Conservation (phyloP, 2,888 invertebrate genomes). For the Protodeltote pygarga region DNA sequence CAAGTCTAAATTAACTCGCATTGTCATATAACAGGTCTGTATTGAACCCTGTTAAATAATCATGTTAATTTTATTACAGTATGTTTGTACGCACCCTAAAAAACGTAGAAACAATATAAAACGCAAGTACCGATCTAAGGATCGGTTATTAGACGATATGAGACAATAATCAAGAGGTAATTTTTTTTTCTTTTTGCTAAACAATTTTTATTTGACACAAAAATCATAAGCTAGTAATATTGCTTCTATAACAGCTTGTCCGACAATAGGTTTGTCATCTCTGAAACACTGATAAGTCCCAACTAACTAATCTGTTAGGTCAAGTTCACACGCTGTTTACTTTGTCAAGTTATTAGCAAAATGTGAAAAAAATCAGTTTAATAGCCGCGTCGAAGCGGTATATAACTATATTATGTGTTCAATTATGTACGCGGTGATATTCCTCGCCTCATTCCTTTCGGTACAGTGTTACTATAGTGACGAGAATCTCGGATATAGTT, state of each 20-base stretch:
- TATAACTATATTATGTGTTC: constrained; percentile 51
- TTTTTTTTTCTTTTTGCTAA: too few species aligned
- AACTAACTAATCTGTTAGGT: constrained; percentile 75
- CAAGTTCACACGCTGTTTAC: constrained; percentile 80
- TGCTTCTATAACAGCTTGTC: neutral
- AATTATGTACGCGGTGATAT: constrained; percentile 57
- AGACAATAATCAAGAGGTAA: too few species aligned
- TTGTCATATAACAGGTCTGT: too few species aligned
- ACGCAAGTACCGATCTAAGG: too few species aligned
- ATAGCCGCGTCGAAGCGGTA: constrained; percentile 59
- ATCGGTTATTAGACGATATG: too few species aligned
- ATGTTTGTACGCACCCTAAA: too few species aligned
- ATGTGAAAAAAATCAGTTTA: constrained; percentile 79
- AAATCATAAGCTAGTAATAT: neutral
- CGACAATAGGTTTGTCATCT: constrained; percentile 24
- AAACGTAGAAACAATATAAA: too few species aligned
- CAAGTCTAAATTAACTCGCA: neutral
- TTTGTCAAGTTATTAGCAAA: constrained; percentile 73
- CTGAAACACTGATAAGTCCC: constrained; percentile 44
- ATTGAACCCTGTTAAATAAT: too few species aligned
- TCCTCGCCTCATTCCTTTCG: constrained; percentile 57
- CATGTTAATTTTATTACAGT: too few species aligned
- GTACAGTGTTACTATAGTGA: constrained; percentile 65
- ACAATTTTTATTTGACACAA: neutral
- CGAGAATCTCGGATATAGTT: constrained; percentile 71